These are phyloP conservation scores for Cabera pusaria DNA, from an alignment of 2,888 invertebrate species.

Conservation along the genomic window DNA sequence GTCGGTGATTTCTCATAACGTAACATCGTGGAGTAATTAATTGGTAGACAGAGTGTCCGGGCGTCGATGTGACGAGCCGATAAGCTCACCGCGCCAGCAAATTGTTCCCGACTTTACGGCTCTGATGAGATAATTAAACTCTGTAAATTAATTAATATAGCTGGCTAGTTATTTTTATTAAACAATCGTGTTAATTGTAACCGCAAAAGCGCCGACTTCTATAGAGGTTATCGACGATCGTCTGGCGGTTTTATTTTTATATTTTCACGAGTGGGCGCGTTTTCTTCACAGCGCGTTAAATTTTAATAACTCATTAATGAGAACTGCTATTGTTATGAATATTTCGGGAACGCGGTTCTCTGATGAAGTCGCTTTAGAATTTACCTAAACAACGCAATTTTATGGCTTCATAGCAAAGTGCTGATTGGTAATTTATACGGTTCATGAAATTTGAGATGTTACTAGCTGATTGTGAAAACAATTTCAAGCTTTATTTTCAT, in stretches of 20 bases:
- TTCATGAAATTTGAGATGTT: constrained; percentile 4
- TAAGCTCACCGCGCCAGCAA: constrained; percentile 59
- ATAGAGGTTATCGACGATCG: constrained; percentile 22
- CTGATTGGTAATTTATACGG: constrained; percentile 22
- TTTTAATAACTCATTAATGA: constrained; percentile 26
- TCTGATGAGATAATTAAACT: constrained; percentile 78
- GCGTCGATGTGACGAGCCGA: constrained; percentile 68
- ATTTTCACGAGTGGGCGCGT: constrained; percentile 27
- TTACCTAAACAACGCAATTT: constrained; percentile 3
- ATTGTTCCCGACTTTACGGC: constrained; percentile 64
- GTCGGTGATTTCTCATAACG: constrained; percentile 67
- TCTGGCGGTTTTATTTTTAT: constrained; percentile 25
- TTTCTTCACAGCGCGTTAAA: constrained; percentile 31
- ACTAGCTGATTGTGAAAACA: too few relatives aligned
- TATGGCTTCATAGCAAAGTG: constrained; percentile 15
- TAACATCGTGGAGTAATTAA: constrained; percentile 50
- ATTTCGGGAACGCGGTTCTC: constrained; percentile 10
- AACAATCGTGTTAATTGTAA: constrained; percentile 58
- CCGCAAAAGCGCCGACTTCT: constrained; percentile 60
- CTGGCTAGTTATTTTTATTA: constrained; percentile 67
- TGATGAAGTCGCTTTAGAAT: constrained; percentile 19
- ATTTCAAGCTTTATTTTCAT: too few relatives aligned
- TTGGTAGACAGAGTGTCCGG: constrained; percentile 36
- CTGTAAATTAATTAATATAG: constrained; percentile 75
- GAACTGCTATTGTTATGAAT: constrained; percentile 25